phyloP scores from a whole-genome alignment of 2,797 vertebrate species.

The Pampus argenteus region DNA sequence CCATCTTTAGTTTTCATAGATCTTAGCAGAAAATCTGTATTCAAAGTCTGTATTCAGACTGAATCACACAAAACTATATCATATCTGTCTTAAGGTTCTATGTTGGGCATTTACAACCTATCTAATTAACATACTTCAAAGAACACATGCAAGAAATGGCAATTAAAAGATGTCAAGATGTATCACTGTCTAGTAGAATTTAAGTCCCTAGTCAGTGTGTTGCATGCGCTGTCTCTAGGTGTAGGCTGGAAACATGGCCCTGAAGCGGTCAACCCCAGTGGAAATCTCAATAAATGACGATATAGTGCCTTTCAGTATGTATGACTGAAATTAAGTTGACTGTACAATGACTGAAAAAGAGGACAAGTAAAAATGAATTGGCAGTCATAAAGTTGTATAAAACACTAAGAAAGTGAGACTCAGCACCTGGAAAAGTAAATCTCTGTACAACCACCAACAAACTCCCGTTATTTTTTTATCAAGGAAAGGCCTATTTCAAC shows the following conservation, averaged over 20 bases:
- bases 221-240: background rate
- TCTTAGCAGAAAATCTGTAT: no score
- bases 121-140: background rate
- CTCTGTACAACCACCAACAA: background rate
- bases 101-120: background rate
- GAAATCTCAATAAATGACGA: background rate
- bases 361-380: background rate
- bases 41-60: no score
- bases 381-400: constrained; percentile 1
- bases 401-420: background rate
- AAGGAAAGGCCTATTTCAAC: background rate
- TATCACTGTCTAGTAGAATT: background rate
- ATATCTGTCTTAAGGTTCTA: no score
- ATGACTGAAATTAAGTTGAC: background rate
- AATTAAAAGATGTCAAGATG: background rate
- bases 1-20: no score
- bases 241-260: background rate
- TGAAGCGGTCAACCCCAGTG: background rate
- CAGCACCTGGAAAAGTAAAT: background rate
- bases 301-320: background rate
- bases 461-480: background rate
- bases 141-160: background rate
- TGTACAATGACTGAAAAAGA: background rate
- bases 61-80: no score
- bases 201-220: no score